A percentile compares a stretch with the other conserved stretches of the same genome.
Conservation (phyloP, 2,797 vertebrate genomes). For the Bradypus variegatus region DNA sequence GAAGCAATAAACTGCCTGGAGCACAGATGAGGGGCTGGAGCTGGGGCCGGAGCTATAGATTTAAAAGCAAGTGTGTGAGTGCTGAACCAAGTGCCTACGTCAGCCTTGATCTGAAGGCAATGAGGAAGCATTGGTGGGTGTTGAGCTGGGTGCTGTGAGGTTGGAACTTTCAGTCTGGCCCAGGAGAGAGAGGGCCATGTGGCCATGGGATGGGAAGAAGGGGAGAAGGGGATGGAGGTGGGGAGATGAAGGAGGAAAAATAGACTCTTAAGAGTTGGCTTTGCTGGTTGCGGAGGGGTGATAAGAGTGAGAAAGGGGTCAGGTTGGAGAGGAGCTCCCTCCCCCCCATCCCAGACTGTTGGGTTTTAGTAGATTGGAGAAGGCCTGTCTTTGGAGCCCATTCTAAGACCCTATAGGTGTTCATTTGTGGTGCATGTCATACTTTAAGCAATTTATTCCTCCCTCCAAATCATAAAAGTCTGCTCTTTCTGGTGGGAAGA, state of each 20-base stretch:
- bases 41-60: not conserved
- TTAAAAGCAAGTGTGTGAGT: not conserved
- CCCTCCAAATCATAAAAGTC: not conserved
- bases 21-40: not conserved
- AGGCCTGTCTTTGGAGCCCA: not conserved
- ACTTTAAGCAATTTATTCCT: not conserved
- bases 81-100: not conserved
- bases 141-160: rapidly evolving
- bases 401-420: not conserved
- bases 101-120: not conserved
- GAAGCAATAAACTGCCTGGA: not conserved
- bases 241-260: not conserved
- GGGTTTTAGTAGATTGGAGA: not conserved
- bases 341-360: rapidly evolving
- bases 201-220: not conserved
- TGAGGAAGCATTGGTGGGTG: not conserved
- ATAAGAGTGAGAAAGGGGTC: rapidly evolving
- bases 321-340: not conserved
- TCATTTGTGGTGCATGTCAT: not conserved
- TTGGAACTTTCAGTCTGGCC: not conserved
- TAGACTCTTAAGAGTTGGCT: not conserved
- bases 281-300: rapidly evolving
- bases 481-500: not conserved
- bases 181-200: not conserved
- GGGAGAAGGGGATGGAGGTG: not conserved